phyloP scores from a whole-genome alignment of 23 tunicate species.

The Halocynthia aurantium region DNA sequence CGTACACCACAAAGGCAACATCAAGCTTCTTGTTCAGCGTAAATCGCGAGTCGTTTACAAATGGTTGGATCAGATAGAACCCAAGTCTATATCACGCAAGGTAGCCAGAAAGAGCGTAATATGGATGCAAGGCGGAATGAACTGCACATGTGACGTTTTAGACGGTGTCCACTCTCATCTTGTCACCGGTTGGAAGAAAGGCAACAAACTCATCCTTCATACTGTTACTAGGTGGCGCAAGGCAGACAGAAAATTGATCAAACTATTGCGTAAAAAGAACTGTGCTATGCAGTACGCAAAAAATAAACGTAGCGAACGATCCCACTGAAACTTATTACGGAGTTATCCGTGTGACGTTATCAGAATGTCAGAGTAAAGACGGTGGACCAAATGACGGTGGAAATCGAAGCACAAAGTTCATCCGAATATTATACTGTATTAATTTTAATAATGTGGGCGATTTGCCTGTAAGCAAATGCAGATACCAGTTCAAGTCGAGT shows the following conservation, averaged over 20 bases:
- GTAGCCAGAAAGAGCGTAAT: slow-evolving; percentile 19
- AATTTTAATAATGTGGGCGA: no score
- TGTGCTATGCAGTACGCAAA: slow-evolving; percentile 3
- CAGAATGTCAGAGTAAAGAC: no score
- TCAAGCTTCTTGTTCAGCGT: slow-evolving; percentile 19
- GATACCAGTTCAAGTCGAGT: no score
- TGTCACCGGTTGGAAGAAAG: slow-evolving; percentile 59
- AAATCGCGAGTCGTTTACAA: slow-evolving; percentile 23
- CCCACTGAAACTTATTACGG: no score
- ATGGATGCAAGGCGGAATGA: slow-evolving; percentile 70
- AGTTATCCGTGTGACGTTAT: no score
- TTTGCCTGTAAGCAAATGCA: no score
- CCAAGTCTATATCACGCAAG: neutral
- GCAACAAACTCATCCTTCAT: slow-evolving; percentile 18
- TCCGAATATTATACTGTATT: no score
- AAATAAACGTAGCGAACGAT: slow-evolving; percentile 10
- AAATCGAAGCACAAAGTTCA: no score
- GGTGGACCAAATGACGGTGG: no score
- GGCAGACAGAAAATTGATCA: slow-evolving; percentile 22
- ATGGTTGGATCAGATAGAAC: slow-evolving; percentile 28
- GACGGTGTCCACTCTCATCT: slow-evolving; percentile 38
- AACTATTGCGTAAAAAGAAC: slow-evolving; percentile 3
- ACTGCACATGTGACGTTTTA: slow-evolving; percentile 65
- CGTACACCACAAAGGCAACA: slow-evolving; percentile 33
- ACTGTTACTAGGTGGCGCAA: slow-evolving; percentile 59